phyloP scores from a whole-genome alignment of 1,140 invertebrate species.

The Zaprionus ornatus region DNA sequence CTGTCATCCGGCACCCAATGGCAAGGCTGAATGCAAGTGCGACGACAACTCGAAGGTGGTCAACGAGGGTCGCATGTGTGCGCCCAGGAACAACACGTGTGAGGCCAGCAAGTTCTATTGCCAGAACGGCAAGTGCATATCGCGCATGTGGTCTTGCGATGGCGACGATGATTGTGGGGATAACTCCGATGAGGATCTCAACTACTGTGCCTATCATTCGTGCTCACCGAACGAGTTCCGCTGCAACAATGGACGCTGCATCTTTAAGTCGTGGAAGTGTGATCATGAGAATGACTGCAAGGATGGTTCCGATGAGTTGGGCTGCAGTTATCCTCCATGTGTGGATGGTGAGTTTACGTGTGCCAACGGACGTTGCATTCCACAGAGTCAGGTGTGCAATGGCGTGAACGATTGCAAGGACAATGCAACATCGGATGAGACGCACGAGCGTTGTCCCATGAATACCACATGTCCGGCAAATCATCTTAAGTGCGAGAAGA shows the following conservation, averaged over 20 bases:
- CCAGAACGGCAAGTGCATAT: conserved; percentile 97
- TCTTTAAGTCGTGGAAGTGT: conserved; percentile 97
- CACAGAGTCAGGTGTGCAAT: conserved; percentile 94
- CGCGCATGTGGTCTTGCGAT: conserved; percentile 98
- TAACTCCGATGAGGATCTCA: conserved; percentile 95
- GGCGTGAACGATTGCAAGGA: conserved; percentile 98
- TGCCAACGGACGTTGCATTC: conserved; percentile 94
- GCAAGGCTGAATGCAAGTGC: conserved; percentile 93
- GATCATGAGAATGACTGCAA: conserved; percentile 98
- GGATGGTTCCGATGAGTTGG: conserved; percentile 95
- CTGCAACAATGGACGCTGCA: conserved; percentile 97
- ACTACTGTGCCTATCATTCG: conserved; percentile 97
- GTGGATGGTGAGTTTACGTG: conserved; percentile 97
- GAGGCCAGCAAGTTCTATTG: conserved; percentile 96
- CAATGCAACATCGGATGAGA: conserved; percentile 95
- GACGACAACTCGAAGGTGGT: conserved; percentile 94
- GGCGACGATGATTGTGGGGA: conserved; percentile 97
- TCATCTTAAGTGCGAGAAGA: conserved; percentile 95
- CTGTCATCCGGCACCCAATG: conserved; percentile 94
- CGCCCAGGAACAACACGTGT: conserved; percentile 94
- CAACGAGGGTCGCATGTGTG: conserved; percentile 96
- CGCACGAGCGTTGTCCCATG: conserved; percentile 92
- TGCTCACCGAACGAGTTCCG: conserved; percentile 96
- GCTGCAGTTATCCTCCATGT: conserved; percentile 95
- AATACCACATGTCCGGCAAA: conserved; percentile 94